Percentiles rank a stretch among this genome's conserved stretches.
These are phyloP conservation scores for Eilema griseolum DNA, from an alignment of 2,888 invertebrate genomes.

Conservation along the genomic window DNA sequence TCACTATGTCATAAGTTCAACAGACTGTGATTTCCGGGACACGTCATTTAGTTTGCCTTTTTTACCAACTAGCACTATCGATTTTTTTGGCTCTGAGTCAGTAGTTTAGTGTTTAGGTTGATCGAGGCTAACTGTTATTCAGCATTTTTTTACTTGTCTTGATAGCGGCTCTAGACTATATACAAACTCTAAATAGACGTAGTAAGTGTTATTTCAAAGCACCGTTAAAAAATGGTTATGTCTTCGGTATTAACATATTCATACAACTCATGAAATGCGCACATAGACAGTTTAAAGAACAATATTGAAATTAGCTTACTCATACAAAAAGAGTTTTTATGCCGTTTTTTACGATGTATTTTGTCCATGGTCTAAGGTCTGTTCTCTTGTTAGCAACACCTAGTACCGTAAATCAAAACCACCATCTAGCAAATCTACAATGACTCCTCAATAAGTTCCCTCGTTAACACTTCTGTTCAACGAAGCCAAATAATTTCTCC, in stretches of 20 bases:
- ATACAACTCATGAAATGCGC: no score
- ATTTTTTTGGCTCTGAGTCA: constrained; percentile 1
- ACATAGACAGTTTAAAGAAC: no score
- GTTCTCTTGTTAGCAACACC: background rate
- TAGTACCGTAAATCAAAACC: background rate
- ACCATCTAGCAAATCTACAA: background rate
- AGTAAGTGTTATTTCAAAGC: no score
- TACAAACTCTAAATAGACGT: no score
- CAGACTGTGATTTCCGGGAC: constrained; percentile 5
- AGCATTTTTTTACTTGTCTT: background rate
- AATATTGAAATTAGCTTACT: no score
- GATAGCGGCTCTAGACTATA: background rate
- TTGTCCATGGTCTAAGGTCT: no score
- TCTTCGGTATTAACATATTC: no score
- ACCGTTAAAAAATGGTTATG: no score
- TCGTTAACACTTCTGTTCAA: background rate
- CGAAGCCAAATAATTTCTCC: background rate
- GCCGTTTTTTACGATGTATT: no score
- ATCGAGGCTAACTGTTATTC: background rate
- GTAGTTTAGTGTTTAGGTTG: background rate
- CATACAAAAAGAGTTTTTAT: no score
- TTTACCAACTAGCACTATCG: background rate
- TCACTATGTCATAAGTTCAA: constrained; percentile 4
- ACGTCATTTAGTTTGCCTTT: constrained; percentile 1
- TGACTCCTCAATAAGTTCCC: background rate